A percentile compares a stretch with the other conserved stretches of the same genome.
phyloP scores from a whole-genome alignment of 2,113 vertebrate species.

The Bostrychus sinensis region DNA sequence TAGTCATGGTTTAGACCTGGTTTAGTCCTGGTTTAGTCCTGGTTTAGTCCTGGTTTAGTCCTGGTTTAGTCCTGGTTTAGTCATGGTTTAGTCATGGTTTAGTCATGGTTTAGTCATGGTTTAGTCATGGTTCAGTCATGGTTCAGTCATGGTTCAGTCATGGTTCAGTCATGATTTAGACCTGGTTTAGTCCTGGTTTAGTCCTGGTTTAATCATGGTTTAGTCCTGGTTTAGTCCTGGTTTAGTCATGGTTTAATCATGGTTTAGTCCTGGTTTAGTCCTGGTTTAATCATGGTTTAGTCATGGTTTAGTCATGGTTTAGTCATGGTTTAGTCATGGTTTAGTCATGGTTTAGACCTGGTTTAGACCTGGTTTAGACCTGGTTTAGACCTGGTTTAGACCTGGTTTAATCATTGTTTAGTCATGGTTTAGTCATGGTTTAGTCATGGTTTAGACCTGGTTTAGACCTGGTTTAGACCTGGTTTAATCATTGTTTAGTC shows the following conservation, averaged over 20 bases:
- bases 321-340: too few relatives aligned
- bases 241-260: too few relatives aligned
- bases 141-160: not conserved
- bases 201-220: too few relatives aligned
- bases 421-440: not conserved
- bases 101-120: not conserved
- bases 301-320: too few relatives aligned
- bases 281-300: too few relatives aligned
- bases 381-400: not conserved
- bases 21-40: too few relatives aligned
- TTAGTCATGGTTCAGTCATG: not conserved
- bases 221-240: too few relatives aligned
- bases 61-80: not conserved
- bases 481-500: too few relatives aligned
- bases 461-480: not conserved
- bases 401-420: not conserved
- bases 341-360: not conserved
- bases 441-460: not conserved
- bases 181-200: not conserved
- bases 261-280: slow-evolving; percentile 2
- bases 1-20: too few relatives aligned
- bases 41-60: not conserved
- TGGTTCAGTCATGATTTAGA: not conserved
- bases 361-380: not conserved
- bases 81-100: not conserved